These are phyloP conservation scores for Camponotus vicinus DNA, from an alignment of 1,140 invertebrate species.

Conservation along the genomic window DNA sequence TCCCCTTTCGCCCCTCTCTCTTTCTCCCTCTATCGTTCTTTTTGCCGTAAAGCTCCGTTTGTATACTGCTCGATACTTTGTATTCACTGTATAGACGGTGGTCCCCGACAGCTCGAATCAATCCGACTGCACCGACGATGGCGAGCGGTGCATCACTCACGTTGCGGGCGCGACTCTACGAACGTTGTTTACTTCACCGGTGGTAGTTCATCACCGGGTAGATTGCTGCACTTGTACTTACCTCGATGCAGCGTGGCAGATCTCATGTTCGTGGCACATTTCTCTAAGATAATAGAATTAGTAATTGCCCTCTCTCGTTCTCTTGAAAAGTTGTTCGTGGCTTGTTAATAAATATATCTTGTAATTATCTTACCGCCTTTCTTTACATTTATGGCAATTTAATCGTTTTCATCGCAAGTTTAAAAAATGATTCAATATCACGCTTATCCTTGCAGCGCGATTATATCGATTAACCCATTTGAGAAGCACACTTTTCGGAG, in stretches of 20 bases:
- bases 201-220: constrained; percentile 10
- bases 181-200: constrained; percentile 49
- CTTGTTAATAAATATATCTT: too few relatives aligned
- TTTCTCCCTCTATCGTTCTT: not conserved
- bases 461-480: not conserved
- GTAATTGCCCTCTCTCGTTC: not conserved
- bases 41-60: not conserved
- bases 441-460: not conserved
- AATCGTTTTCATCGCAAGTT: not conserved
- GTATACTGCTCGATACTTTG: constrained; percentile 37
- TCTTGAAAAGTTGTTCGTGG: too few relatives aligned
- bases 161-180: constrained; percentile 32
- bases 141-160: constrained; percentile 49
- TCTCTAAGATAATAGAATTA: not conserved
- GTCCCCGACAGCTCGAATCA: constrained; percentile 45
- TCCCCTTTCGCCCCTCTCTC: not conserved
- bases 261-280: not conserved
- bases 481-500: not conserved
- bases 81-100: constrained; percentile 38
- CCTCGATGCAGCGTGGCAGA: not conserved
- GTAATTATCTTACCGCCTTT: not conserved
- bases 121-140: constrained; percentile 48
- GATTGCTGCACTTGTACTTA: not conserved
- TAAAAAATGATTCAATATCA: not conserved
- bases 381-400: too few relatives aligned